A percentile compares a stretch with the other conserved stretches of the same genome.
phyloP scores from a whole-genome alignment of 2,888 invertebrate species.

The Synanthedon andrenaeformis region DNA sequence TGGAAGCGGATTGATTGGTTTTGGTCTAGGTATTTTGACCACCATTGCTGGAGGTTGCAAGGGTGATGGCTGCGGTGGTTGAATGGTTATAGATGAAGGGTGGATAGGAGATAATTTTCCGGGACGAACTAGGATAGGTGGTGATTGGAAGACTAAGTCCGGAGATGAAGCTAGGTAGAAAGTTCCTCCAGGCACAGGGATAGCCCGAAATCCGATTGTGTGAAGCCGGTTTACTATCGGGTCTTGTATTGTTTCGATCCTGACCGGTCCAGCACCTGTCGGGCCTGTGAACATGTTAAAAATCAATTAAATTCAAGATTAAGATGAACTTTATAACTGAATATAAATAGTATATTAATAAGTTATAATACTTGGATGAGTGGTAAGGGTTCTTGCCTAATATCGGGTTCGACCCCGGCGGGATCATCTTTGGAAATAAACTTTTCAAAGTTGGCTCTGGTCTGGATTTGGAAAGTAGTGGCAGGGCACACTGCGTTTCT shows the following conservation, averaged over 20 bases:
- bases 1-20: constrained; percentile 29
- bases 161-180: constrained; percentile 36
- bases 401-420: too few species aligned
- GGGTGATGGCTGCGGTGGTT: constrained; percentile 22
- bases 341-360: too few species aligned
- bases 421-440: too few species aligned
- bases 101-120: constrained; percentile 22
- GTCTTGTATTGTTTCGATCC: constrained; percentile 19
- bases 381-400: too few species aligned
- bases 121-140: constrained; percentile 39
- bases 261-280: constrained; percentile 34
- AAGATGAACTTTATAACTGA: too few species aligned
- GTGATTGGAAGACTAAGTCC: constrained; percentile 43
- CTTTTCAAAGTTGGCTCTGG: too few species aligned
- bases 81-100: constrained; percentile 27
- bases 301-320: too few species aligned
- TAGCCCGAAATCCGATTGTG: constrained; percentile 30
- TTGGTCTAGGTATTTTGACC: constrained; percentile 23
- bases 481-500: too few species aligned
- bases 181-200: constrained; percentile 39
- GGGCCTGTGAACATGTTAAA: constrained; percentile 22
- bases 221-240: constrained; percentile 20
- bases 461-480: too few species aligned
- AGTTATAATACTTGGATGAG: too few species aligned
- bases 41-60: constrained; percentile 28